Evolutionary conservation across 2,797 vertebrate species (phyloP), one percentile per base, ranked within the genome.

Genomic region (Artibeus lituratus): DNA sequence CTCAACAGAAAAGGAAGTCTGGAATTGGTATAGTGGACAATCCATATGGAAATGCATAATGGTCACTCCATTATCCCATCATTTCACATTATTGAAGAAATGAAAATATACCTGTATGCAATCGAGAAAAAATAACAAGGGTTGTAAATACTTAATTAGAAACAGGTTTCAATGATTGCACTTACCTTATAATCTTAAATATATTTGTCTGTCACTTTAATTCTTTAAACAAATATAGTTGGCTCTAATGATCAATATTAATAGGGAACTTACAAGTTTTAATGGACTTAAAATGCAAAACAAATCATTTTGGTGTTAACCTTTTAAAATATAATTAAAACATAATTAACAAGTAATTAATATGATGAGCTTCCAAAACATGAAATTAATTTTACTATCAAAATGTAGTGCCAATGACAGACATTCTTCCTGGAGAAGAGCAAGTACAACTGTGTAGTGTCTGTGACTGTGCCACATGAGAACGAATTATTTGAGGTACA

Each of bases 51-150:
- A 95, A 73, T 90, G 7, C 51, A 78, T 87, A 95, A 88, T 90
- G 35, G 81, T 84, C 69, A 90, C 51, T 84, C 37, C 3, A 24
- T 92, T 44, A 91, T 78, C 69, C 57, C 35, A 89, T 91, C 93
- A 82, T 95, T 95, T 53, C n/a, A 72, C 0, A 10, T 51, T 42
- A 81, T 8, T 81, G 95, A 76, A 35, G 55, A 69, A 94, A 88
- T 94, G 90, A 94, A 95, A 80, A 37, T 88, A 42, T 47, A 87
- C 6, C 22, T 90, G 49, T 57, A 78, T 90, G 59, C 65, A 72
- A 95, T 1, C 53, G 16, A 69, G 2, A 0, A 42, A 74, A 80
- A 82, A 65, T 26, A 67, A 62, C 15, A 82, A 2, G 21, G 19
- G 10, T 35, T 59, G 29, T 59, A 74, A 94, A 80, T 39, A 21